A percentile compares a stretch with the other conserved stretches of the same genome.
Evolutionary conservation across 2,113 vertebrate species (phyloP).

Genomic region (Nothocercus julius): DNA sequence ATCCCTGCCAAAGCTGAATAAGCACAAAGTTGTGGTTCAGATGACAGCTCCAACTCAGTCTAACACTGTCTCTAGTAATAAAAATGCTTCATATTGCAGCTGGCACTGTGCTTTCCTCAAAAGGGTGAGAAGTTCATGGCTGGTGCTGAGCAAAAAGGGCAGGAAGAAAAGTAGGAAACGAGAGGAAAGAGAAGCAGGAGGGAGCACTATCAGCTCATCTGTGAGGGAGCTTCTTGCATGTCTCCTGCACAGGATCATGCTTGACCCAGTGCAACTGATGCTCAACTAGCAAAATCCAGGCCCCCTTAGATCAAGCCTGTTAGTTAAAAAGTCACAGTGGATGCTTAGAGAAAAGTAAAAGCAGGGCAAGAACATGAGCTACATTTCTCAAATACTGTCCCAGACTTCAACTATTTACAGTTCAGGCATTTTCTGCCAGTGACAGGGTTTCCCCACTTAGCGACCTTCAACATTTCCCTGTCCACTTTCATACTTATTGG

Average conservation of each 20-base stretch:
- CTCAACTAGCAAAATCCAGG: background rate
- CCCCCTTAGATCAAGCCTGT: background rate
- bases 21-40: background rate
- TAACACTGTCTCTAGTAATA: background rate
- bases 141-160: background rate
- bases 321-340: background rate
- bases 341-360: background rate
- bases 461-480: background rate
- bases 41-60: background rate
- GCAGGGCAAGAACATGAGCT: background rate
- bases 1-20: background rate
- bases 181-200: background rate
- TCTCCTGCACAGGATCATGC: background rate
- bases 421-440: background rate
- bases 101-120: background rate
- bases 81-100: background rate
- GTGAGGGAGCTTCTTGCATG: background rate
- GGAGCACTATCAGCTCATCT: background rate
- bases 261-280: background rate
- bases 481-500: background rate
- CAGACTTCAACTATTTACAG: background rate
- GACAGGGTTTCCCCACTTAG: background rate
- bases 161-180: background rate
- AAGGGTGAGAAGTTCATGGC: background rate
- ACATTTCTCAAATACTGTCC: background rate